Percentiles rank a stretch among this genome's conserved stretches.
phyloP scores from a whole-genome alignment of 2,888 invertebrate genomes.

The Stenoptilia bipunctidactyla region DNA sequence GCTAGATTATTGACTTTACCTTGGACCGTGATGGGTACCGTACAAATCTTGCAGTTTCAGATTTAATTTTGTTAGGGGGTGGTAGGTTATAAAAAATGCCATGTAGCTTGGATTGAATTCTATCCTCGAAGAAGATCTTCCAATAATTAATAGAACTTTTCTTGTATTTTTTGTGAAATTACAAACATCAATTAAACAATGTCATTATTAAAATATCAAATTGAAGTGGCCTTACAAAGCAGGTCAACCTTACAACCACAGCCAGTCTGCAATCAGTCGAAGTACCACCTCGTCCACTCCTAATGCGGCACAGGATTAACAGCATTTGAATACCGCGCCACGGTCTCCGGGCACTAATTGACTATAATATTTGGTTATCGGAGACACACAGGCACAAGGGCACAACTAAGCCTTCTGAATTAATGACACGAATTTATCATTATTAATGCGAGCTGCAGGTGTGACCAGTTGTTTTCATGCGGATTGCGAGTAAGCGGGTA shows the following conservation, averaged over 20 bases:
- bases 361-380: constrained; percentile 72
- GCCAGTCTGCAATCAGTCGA: neutral
- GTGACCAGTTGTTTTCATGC: constrained; percentile 24
- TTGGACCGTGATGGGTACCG: too few relatives aligned
- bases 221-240: too few relatives aligned
- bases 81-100: too few relatives aligned
- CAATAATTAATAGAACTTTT: too few relatives aligned
- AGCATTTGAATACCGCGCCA: constrained; percentile 55
- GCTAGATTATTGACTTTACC: too few relatives aligned
- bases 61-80: too few relatives aligned
- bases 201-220: neutral
- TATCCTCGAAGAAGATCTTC: too few relatives aligned
- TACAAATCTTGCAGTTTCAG: too few relatives aligned
- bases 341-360: constrained; percentile 58
- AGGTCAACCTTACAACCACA: neutral
- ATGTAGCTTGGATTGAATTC: too few relatives aligned
- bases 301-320: constrained; percentile 35
- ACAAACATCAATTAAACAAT: too few relatives aligned
- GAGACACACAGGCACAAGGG: constrained; percentile 60
- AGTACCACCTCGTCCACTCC: too few relatives aligned
- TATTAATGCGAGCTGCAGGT: constrained; percentile 49
- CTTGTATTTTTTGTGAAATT: too few relatives aligned
- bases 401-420: constrained; percentile 58
- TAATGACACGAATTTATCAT: constrained; percentile 69
- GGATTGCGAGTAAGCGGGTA: constrained; percentile 7